Base-by-base conservation (phyloP, 1,140 invertebrate genomes). In the Samia ricini region DNA sequence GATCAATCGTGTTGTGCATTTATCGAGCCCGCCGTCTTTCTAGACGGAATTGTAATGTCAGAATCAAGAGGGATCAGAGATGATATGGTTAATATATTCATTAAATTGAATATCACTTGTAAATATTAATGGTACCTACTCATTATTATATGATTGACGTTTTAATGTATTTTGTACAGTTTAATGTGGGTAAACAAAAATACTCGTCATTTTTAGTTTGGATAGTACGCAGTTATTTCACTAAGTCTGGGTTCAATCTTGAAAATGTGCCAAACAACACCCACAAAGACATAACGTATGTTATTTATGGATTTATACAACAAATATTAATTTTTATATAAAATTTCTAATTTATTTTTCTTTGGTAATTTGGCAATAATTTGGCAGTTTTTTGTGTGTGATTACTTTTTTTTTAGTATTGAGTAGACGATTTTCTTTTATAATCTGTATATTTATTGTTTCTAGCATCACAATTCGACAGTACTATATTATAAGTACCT, bases 221-320 rank as follows among this genome's bases (percentile, higher is more conserved):
- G 22, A 24, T 55, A 24, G 24, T 55, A 7, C 52, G 21, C 52
- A 55, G 22, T 23, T 24, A 55, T 55, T 24, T 55, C 52, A 55
- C 33, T 24, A 24, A 55, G 21, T 55, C 52, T 24, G 20, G 52
- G 21, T 55, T 55, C 24, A 55, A 23, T 23, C 15, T 55, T 55
- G 52, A 55, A 12, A 24, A 24, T 55, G 52, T 55, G 52, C 52
- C 52, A 55, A 55, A 24, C 52, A 15, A 22, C 52, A 24, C 22
- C 52, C 15, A n/a, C 15, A 22, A 55, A 24, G 22, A 24, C 21
- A n/a, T 21, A 24, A 21, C 20, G 24, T 55, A 55, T 55, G 52
- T 23, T 55, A 55, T 55, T 55, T 55, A 24, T 55, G 52, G 10
- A 23, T 55, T 24, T 55, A 23, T 10, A 24, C 21, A 55, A 55